phyloP scores from a whole-genome alignment of 1,140 invertebrate species.

The Oncopodura yosiiana region DNA sequence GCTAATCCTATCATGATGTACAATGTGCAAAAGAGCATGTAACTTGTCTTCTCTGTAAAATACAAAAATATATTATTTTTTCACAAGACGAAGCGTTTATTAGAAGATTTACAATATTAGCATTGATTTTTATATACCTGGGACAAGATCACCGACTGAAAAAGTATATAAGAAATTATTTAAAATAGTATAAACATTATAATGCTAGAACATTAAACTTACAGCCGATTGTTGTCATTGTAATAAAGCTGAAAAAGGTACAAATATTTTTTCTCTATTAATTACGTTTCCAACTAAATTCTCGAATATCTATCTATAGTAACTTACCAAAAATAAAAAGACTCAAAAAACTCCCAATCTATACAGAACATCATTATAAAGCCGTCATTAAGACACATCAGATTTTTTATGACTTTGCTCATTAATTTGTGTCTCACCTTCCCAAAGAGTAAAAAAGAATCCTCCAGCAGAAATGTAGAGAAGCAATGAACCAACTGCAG shows the following conservation, averaged over 20 bases:
- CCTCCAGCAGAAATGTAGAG: slow-evolving; percentile 57
- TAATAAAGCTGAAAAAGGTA: too few relatives aligned
- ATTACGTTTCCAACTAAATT: too few relatives aligned
- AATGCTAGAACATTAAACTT: too few relatives aligned
- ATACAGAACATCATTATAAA: slow-evolving; percentile 62
- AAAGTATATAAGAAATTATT: too few relatives aligned
- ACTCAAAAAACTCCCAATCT: slow-evolving; percentile 83
- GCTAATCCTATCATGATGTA: slow-evolving; percentile 90
- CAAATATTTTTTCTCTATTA: too few relatives aligned
- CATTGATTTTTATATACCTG: slow-evolving; percentile 48
- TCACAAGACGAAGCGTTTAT: too few relatives aligned
- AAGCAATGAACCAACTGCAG: slow-evolving; percentile 59
- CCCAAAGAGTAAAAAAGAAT: slow-evolving; percentile 58
- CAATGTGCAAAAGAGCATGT: slow-evolving; percentile 78
- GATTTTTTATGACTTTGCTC: too few relatives aligned
- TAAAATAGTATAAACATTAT: too few relatives aligned
- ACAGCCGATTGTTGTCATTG: slow-evolving; percentile 90
- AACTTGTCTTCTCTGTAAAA: slow-evolving; percentile 63
- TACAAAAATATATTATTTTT: neutral
- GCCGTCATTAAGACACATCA: too few relatives aligned
- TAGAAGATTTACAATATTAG: neutral
- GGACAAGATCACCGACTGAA: slow-evolving; percentile 84
- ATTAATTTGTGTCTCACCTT: too few relatives aligned
- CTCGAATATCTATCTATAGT: too few relatives aligned
- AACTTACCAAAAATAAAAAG: slow-evolving; percentile 91